Evolutionary conservation across 2,113 vertebrate species (phyloP), one percentile per base, ranked within the genome.

Genomic region (Bubo bubo): DNA sequence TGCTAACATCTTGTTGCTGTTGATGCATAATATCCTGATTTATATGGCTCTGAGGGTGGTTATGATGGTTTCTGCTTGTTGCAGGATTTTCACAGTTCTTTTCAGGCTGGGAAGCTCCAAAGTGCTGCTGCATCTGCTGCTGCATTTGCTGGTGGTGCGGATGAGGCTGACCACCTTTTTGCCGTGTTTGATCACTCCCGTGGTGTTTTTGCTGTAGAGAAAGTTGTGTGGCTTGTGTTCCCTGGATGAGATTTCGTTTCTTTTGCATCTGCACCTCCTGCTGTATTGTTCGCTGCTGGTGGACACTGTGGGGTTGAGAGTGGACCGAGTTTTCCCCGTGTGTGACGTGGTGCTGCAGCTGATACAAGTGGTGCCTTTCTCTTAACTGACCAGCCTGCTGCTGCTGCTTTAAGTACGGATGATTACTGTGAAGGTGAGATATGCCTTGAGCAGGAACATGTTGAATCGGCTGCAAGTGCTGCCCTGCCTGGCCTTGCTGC

Each of bases 231-330:
- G 98, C 97, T 81, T 99, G 99, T 8, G 98, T 98, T 66, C 98
- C 98, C 87, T 99, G 98, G 80, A 99, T 98, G 4, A 99, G 98
- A 59, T 97, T 98, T 56, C 99, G 98, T 90, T 99, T 99, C 97
- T 99, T 99, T 93, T 99, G 99, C 96, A 98, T 98, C 86, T 99
- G 99, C 50, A 99, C 98, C 68, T 99, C 99, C 95, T 99, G 99
- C 83, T 99, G 99, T 55, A 99, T 98, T 5, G 98, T 97, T 96
- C 99, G 99, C 97, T 99, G 98, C 30, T 98, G 99, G 96, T 99
- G 99, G 88, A 99, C 98, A 6, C 95, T 79, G 63, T 99, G 99
- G 34, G 99, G 97, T 83, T 98, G 98, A 80, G 97, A 76, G 86
- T 97, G 98, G 88, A 98, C 93, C 2, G 98, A 79, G 62, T 85